Base-by-base conservation (phyloP, 2,797 vertebrate species). In the Remorina albescens region DNA sequence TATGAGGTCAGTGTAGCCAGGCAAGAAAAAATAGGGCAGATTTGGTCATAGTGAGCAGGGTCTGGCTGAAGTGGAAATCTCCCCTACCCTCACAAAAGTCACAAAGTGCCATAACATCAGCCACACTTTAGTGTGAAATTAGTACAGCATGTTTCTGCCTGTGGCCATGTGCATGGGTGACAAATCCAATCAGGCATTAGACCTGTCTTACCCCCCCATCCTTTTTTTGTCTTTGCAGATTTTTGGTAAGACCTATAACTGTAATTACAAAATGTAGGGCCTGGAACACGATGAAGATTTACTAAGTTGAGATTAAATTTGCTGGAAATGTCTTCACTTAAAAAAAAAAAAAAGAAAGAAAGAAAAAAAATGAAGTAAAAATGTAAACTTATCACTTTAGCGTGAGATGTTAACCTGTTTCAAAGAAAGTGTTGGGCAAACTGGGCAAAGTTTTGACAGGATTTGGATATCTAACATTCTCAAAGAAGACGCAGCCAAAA, bases 11-110 rank as follows among this genome's bases (percentile, higher is more conserved):
- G 85, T 63, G 88, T 77, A 89, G 79, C 77, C 87, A 82, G 88
- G 84, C 82, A 76, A 53, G 78, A 84, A 85, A 92, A 93, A 94
- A 91, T 90, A 82, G 93, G 90, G 83, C 91, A 92, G 79, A 84
- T 82, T 81, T 91, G 91, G 88, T 90, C 88, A 85, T 77, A 73
- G 81, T 67, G 56, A 86, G 66, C 78, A 54, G 66, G 59, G 81
- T 76, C 78, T 84, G 66, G 76, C 74, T 88, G 77, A 83, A 79
- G 80, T 84, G 82, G 89, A 93, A 91, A 90, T 89, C 82, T 88
- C 83, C 59, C 46, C 60, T 28, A 34, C 58, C 25, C 76, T 78
- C 76, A 73, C 83, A 65, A 72, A 82, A 71, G 74, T 90, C 87
- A 91, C 89, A 86, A 67, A 86, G 82, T 87, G 91, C 78, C 85